Percentiles rank a stretch among this genome's conserved stretches.
These are phyloP conservation scores for Euglossa dilemma DNA, from an alignment of 1,140 invertebrate species.

Conservation along the genomic window DNA sequence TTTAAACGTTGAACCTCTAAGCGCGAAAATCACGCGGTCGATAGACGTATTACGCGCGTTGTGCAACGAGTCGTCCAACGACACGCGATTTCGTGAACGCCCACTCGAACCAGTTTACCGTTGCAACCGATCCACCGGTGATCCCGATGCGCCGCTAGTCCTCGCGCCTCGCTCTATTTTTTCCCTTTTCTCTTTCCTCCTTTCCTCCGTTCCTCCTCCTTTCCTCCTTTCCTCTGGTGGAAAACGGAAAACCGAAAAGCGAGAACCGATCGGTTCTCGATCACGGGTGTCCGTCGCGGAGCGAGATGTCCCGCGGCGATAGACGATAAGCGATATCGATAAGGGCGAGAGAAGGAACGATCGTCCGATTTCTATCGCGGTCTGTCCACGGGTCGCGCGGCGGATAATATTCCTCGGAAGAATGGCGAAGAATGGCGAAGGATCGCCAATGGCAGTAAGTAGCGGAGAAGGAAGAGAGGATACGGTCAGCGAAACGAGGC, in stretches of 20 bases:
- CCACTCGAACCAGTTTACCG: conserved; percentile 67
- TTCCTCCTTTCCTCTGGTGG: too few relatives aligned
- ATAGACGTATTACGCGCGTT: not conserved
- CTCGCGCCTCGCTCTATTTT: conserved; percentile 39
- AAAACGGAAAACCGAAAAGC: too few relatives aligned
- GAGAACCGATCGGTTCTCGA: too few relatives aligned
- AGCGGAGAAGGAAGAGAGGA: not conserved
- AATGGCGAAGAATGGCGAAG: too few relatives aligned
- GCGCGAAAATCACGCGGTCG: not conserved
- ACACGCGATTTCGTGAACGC: conserved; percentile 64
- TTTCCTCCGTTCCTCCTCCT: not conserved
- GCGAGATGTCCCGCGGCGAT: not conserved
- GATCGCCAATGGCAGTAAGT: too few relatives aligned
- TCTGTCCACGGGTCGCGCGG: too few relatives aligned
- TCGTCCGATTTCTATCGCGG: not conserved
- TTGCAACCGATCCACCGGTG: conserved; percentile 71
- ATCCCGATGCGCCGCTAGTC: conserved; percentile 54
- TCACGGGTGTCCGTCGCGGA: too few relatives aligned
- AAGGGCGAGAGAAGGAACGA: not conserved
- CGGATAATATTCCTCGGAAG: too few relatives aligned
- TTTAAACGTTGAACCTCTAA: not conserved
- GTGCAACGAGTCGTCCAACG: conserved; percentile 51
- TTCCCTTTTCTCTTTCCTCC: not conserved
- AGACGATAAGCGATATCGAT: conserved; percentile 15
- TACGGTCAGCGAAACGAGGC: conserved; percentile 47